Conservation (phyloP, 2,797 vertebrate species). For the Rhabdophis nuchalis region DNA sequence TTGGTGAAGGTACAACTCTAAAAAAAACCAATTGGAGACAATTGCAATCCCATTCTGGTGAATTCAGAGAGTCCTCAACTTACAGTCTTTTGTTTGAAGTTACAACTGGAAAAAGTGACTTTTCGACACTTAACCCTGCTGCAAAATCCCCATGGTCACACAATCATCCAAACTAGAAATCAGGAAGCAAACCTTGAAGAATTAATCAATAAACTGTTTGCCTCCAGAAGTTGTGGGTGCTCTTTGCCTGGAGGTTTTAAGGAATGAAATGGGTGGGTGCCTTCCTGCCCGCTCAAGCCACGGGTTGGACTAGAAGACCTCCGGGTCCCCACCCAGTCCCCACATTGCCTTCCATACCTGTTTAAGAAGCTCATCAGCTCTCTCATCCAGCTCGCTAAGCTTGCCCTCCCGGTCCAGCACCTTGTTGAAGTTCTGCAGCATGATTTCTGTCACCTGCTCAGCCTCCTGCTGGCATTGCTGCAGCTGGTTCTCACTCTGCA, state of each 20-base stretch:
- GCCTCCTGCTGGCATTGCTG: constrained; percentile 60
- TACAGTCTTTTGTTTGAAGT: neutral
- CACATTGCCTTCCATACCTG: constrained; percentile 47
- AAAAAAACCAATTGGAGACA: neutral
- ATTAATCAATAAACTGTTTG: neutral
- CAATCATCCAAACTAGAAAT: neutral
- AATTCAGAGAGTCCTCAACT: neutral
- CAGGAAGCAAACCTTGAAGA: neutral
- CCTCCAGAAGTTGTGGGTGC: no score
- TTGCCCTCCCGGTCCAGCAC: constrained; percentile 66
- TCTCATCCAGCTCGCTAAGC: constrained; percentile 56
- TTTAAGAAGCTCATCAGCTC: constrained; percentile 61
- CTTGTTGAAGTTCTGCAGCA: constrained; percentile 61
- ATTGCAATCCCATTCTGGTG: neutral
- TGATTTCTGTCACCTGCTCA: constrained; percentile 63
- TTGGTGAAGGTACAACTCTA: constrained; percentile 64
- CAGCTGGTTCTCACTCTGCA: constrained; percentile 57
- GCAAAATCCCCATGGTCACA: no score
- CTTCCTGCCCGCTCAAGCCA: neutral
- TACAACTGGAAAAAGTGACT: neutral
- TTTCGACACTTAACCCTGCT: neutral
- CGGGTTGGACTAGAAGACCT: neutral
- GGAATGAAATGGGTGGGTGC: no score
- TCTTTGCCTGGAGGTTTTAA: neutral
- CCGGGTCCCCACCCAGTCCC: neutral